Percentiles rank a stretch among this genome's conserved stretches.
phyloP scores from a whole-genome alignment of 1,140 invertebrate species.

The Drosophila azteca region DNA sequence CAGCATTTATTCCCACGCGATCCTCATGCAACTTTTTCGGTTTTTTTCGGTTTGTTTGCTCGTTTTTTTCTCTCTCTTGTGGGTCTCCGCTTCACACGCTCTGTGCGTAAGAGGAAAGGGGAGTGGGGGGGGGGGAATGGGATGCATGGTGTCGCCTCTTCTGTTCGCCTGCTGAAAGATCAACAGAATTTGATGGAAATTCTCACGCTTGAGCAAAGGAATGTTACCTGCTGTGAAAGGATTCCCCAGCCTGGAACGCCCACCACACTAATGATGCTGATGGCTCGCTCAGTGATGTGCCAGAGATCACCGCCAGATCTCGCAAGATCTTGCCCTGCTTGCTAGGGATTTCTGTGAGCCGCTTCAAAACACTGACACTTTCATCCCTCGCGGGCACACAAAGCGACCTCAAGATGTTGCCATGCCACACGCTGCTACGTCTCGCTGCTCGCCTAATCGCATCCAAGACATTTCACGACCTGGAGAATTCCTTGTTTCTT shows the following conservation, averaged over 20 bases:
- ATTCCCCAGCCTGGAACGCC: slow-evolving; percentile 32
- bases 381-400: slow-evolving; percentile 47
- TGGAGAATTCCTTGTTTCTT: slow-evolving; percentile 2
- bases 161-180: slow-evolving; percentile 54
- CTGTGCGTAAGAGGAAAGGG: slow-evolving; percentile 18
- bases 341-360: slow-evolving; percentile 42
- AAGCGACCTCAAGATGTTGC: not conserved
- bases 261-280: slow-evolving; percentile 21
- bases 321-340: not conserved
- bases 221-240: slow-evolving; percentile 53
- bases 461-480: slow-evolving; percentile 19
- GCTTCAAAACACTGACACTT: slow-evolving; percentile 38
- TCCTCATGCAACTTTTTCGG: slow-evolving; percentile 40
- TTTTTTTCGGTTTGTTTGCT: slow-evolving; percentile 34
- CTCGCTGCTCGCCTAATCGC: slow-evolving; percentile 24
- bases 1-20: slow-evolving; percentile 60
- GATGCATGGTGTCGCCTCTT: slow-evolving; percentile 30
- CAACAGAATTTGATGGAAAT: slow-evolving; percentile 54
- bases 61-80: slow-evolving; percentile 40
- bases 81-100: slow-evolving; percentile 56
- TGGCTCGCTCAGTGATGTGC: not conserved
- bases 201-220: slow-evolving; percentile 51
- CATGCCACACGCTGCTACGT: not conserved
- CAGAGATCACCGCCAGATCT: not conserved
- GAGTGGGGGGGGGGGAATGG: not conserved